Conservation (phyloP, 2,797 vertebrate species). For the Megalops cyprinoides region DNA sequence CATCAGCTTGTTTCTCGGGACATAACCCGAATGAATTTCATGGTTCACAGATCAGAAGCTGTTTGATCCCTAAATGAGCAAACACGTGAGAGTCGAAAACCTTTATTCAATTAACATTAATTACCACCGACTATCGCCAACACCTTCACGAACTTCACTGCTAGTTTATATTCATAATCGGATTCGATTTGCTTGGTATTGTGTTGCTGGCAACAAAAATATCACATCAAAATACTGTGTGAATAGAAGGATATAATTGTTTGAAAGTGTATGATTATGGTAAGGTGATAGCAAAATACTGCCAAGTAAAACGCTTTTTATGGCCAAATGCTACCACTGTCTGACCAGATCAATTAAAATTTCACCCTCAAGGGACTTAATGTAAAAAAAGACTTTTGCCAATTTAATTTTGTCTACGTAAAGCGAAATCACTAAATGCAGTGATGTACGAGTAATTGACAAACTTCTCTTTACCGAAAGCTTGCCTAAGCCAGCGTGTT, state of each 20-base stretch:
- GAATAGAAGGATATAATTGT: too few species aligned
- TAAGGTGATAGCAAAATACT: not conserved
- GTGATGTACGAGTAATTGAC: too few species aligned
- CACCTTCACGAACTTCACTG: not conserved
- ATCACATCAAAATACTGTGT: too few species aligned
- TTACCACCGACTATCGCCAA: not conserved
- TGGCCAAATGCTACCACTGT: too few species aligned
- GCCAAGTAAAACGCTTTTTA: too few species aligned
- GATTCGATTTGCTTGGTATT: not conserved
- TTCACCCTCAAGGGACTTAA: not conserved
- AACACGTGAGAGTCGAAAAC: not conserved
- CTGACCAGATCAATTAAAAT: not conserved
- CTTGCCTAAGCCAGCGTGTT: too few species aligned
- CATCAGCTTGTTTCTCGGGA: too few species aligned
- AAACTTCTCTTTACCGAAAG: too few species aligned
- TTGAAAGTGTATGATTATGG: not conserved
- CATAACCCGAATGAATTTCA: not conserved
- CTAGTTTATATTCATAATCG: too few species aligned
- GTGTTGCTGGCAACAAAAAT: too few species aligned
- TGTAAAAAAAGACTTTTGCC: not conserved
- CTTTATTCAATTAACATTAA: not conserved
- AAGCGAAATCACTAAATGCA: too few species aligned
- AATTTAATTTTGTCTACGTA: too few species aligned
- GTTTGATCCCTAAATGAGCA: not conserved
- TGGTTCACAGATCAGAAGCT: not conserved